Base-by-base conservation (phyloP, 1,140 invertebrate species). In the Alviniconcha marisindica region DNA sequence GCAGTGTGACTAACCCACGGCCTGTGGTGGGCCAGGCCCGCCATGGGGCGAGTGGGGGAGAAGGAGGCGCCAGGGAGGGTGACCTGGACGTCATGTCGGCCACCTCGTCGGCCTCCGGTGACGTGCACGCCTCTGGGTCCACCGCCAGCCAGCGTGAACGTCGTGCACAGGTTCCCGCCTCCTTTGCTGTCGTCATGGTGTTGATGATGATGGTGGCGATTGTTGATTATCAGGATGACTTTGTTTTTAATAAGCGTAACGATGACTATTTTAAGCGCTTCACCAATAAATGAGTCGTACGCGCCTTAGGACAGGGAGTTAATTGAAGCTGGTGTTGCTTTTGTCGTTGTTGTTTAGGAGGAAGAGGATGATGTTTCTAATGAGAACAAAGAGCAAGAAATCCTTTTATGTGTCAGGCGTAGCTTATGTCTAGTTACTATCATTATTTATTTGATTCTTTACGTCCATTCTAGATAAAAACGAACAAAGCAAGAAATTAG, bases 61-160 rank as follows among this genome's bases (percentile, higher is more conserved):
- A 14, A 66, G 69, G 28, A 31, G 24, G 24, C 28, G 4, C 56
- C 56, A 69, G 63, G 63, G 63, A 40, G 69, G 69, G 36, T 1
- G 69, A 71, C 24, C 69, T 71, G 69, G 69, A 71, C 21, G 69
- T 71, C 36, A 40, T 71, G 69, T 71, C 69, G 33, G 69, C 69
- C 69, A 71, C 69, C 38, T 40, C 69, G 10, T 40, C 69, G 36
- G 36, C 36, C 3, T 14, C 7, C 18, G 69, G 69, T 1, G 33
- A 40, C 33, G 69, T 71, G 69, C 69, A 71, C 10, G 18, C 33
- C 33, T 71, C 69, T 2, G n/a, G 15, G 33, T 21, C 33, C 14
- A 21, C 33, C 36, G 1, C 2, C 33, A 71, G 69, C 36, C 33
- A 71, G 21, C 69, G 36, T 14, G 18, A 71, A 40, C 69, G 69